A percentile compares a stretch with the other conserved stretches of the same genome.
Evolutionary conservation across 2,797 vertebrate genomes (phyloP).

Genomic region (Tadarida brasiliensis): DNA sequence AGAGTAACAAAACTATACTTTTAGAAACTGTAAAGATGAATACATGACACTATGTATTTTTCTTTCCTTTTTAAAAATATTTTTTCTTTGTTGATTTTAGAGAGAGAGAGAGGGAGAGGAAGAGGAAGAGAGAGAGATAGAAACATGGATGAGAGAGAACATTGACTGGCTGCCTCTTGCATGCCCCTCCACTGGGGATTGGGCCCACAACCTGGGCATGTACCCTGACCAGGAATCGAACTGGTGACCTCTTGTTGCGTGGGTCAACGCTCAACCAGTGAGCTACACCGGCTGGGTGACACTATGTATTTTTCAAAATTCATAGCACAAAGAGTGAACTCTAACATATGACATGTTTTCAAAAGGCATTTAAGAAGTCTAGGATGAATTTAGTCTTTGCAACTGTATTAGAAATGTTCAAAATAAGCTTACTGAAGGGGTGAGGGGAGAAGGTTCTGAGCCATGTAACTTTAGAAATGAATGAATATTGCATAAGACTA

Average conservation of each 20-base stretch:
- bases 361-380: background rate
- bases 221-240: too few relatives aligned
- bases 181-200: too few relatives aligned
- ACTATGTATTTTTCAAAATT: background rate
- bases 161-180: too few relatives aligned
- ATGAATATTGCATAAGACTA: background rate
- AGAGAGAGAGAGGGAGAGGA: too few relatives aligned
- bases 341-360: background rate
- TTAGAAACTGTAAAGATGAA: background rate
- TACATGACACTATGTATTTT: background rate
- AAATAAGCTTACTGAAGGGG: background rate
- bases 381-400: background rate
- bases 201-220: too few relatives aligned
- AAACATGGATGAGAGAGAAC: too few relatives aligned
- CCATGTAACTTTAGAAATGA: background rate
- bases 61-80: too few relatives aligned
- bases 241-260: too few relatives aligned
- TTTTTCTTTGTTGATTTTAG: too few relatives aligned
- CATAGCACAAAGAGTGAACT: background rate
- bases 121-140: too few relatives aligned
- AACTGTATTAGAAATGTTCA: background rate
- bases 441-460: background rate
- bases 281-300: too few relatives aligned
- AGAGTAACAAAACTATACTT: background rate
- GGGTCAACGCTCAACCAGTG: too few relatives aligned